Evolutionary conservation across 92 coral and sea anemone genomes (phyloP).

Genomic region (Siderastrea siderea): DNA sequence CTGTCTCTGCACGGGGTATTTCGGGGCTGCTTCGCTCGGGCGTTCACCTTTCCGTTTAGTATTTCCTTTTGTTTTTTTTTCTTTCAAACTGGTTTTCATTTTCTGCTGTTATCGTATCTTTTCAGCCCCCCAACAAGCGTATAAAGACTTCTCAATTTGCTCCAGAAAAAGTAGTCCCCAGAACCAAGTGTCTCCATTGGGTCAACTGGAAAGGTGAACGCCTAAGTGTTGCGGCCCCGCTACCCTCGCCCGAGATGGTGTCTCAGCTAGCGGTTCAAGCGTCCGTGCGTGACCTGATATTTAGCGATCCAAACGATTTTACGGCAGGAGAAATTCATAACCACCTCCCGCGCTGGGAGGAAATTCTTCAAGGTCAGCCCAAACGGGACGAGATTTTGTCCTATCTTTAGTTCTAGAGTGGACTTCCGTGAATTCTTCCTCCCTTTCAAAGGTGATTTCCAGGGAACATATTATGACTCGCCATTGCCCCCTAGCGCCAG

Average conservation of each 20-base stretch:
- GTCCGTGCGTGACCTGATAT: background rate
- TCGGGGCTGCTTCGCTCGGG: background rate
- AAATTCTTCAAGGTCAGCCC: constrained; percentile 19
- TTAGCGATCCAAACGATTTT: background rate
- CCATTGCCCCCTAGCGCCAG: constrained; percentile 24
- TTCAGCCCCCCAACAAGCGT: background rate
- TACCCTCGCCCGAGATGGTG: constrained; percentile 14
- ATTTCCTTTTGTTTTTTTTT: background rate
- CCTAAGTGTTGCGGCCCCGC: background rate
- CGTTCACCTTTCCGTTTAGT: background rate
- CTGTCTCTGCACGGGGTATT: too few relatives aligned
- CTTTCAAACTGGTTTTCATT: background rate
- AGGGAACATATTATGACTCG: constrained; percentile 19
- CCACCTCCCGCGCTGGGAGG: constrained; percentile 29
- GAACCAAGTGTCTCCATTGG: constrained; percentile 1
- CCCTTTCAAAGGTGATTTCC: constrained; percentile 49
- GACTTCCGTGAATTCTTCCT: constrained; percentile 46
- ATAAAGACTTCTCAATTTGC: background rate
- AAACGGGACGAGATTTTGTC: constrained; percentile 58
- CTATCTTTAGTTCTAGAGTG: constrained; percentile 39
- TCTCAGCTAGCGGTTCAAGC: background rate
- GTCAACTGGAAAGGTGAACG: constrained; percentile 12
- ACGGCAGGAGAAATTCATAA: background rate
- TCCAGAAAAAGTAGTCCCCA: too few relatives aligned
- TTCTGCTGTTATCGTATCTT: background rate